phyloP scores from a whole-genome alignment of 2,888 invertebrate species.

The Sinopyrophorus schimmeli region DNA sequence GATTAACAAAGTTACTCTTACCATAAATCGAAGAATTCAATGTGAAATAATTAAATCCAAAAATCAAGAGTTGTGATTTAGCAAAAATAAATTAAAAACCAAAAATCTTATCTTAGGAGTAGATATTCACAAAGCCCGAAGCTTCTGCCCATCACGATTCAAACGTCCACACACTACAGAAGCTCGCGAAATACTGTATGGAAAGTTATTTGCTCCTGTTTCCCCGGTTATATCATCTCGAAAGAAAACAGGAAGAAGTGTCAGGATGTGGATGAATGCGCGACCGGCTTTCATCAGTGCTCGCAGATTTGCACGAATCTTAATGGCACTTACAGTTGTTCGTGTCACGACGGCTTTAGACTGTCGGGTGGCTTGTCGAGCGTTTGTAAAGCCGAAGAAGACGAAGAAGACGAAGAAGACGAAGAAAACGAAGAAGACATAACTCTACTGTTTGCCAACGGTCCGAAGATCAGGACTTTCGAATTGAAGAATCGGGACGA shows the following conservation, averaged over 20 bases:
- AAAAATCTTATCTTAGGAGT: no score
- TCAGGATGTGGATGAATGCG: slow-evolving; percentile 89
- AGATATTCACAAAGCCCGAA: no score
- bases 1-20: no score
- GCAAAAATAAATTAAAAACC: no score
- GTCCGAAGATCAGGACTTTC: slow-evolving; percentile 82
- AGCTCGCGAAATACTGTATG: no score
- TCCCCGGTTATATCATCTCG: slow-evolving; percentile 82
- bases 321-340: slow-evolving; percentile 87
- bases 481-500: slow-evolving; percentile 68
- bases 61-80: no score
- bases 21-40: no score
- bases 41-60: no score
- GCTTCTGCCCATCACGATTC: no score
- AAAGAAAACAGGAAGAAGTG: slow-evolving; percentile 81
- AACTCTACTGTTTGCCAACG: slow-evolving; percentile 76
- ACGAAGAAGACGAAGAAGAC: no score
- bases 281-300: slow-evolving; percentile 81
- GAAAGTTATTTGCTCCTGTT: slow-evolving; percentile 93
- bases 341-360: slow-evolving; percentile 81
- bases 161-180: no score
- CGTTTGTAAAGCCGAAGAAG: slow-evolving; percentile 74
- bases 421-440: no score
- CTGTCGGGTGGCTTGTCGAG: slow-evolving; percentile 77
- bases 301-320: slow-evolving; percentile 91